phyloP scores from a whole-genome alignment of 2,113 vertebrate genomes.

The Atlantisia rogersi region DNA sequence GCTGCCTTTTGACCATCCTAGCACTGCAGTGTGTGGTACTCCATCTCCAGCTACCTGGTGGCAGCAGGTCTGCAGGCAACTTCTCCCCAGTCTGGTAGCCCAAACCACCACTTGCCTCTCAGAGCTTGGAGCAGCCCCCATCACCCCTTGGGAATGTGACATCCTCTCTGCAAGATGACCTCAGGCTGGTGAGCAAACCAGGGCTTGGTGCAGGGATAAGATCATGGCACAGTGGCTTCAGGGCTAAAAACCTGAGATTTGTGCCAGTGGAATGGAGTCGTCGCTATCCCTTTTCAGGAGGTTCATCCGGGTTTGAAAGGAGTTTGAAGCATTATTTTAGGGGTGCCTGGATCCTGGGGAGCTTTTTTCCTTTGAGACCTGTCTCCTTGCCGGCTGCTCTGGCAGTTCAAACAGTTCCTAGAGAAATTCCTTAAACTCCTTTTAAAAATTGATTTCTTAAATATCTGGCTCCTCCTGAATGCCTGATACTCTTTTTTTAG shows the following conservation, averaged over 20 bases:
- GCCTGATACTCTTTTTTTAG: background rate
- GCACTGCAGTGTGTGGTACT: rapidly evolving
- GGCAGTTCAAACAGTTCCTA: background rate
- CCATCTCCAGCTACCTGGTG: background rate
- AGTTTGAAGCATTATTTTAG: background rate
- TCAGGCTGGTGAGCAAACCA: background rate
- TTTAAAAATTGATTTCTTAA: background rate
- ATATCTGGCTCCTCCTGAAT: background rate
- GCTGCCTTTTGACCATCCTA: background rate
- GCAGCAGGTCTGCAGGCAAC: background rate
- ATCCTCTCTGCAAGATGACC: background rate
- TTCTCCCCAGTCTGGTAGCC: background rate
- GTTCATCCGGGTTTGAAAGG: background rate
- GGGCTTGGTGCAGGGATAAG: background rate
- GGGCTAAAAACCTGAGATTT: background rate
- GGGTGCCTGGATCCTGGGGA: background rate
- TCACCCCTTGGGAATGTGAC: background rate
- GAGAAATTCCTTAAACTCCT: background rate
- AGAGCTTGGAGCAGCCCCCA: background rate
- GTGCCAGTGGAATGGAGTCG: background rate
- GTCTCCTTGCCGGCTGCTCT: background rate
- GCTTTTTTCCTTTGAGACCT: background rate
- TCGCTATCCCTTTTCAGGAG: background rate
- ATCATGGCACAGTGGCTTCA: background rate
- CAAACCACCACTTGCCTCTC: background rate